Conservation (phyloP, 2,888 invertebrate species). For the Hipparchia sbordonii region DNA sequence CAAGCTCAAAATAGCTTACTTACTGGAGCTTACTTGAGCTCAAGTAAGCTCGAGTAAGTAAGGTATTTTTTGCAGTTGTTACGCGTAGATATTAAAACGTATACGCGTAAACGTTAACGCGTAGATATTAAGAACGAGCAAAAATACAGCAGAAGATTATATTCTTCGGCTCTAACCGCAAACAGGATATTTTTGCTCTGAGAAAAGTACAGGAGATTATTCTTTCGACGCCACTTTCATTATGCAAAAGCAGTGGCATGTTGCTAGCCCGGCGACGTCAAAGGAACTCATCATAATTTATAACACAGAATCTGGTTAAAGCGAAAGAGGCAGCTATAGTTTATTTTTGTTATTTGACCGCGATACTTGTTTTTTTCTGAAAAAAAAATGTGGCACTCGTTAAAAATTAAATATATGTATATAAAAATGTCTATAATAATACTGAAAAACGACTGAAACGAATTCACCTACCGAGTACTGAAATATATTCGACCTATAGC, state of each 20-base stretch:
- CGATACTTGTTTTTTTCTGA: not conserved
- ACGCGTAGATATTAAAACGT: too few relatives aligned
- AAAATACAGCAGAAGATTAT: not conserved
- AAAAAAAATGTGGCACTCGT: not conserved
- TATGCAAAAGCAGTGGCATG: slow-evolving; percentile 25
- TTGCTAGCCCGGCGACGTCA: slow-evolving; percentile 9
- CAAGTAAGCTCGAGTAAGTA: too few relatives aligned
- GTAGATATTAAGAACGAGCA: not conserved
- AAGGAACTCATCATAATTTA: slow-evolving; percentile 29
- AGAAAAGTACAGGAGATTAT: not conserved
- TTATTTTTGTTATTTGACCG: not conserved
- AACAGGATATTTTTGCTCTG: not conserved
- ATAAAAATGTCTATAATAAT: too few relatives aligned
- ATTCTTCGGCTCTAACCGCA: not conserved
- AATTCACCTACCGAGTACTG: too few relatives aligned
- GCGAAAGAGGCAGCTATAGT: slow-evolving; percentile 8
- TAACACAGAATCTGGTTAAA: not conserved
- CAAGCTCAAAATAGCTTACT: too few relatives aligned
- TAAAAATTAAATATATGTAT: not conserved
- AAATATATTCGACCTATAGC: too few relatives aligned
- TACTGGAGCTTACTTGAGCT: too few relatives aligned
- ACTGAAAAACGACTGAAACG: too few relatives aligned
- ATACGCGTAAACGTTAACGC: not conserved
- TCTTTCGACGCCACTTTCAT: slow-evolving; percentile 25
- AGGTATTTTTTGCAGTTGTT: too few relatives aligned